Percentiles rank a stretch among this genome's conserved stretches.
These are phyloP conservation scores for Brachionus manjavacas DNA, from an alignment of 1,140 invertebrate species.

Conservation along the genomic window DNA sequence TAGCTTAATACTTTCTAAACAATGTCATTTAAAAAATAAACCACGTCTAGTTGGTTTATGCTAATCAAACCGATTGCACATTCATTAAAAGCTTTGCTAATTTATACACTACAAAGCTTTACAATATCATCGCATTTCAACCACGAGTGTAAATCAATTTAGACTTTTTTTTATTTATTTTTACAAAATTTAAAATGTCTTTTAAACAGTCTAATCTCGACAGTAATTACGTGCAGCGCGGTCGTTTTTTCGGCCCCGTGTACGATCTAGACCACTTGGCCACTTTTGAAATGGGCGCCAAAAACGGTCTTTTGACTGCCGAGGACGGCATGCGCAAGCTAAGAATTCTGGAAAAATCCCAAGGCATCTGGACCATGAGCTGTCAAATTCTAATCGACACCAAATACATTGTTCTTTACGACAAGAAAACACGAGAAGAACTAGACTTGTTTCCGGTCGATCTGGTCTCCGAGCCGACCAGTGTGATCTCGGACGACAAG, in stretches of 20 bases:
- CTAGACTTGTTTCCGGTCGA: background rate
- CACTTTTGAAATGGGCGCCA: slow-evolving; percentile 9
- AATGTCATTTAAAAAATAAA: background rate
- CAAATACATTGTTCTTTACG: background rate
- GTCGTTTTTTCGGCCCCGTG: background rate
- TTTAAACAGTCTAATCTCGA: slow-evolving; percentile 9
- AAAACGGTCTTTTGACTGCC: background rate
- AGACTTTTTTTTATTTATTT: background rate
- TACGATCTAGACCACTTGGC: slow-evolving; percentile 14
- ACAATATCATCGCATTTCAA: background rate
- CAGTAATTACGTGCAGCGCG: background rate
- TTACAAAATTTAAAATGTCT: background rate
- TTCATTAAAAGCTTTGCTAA: background rate
- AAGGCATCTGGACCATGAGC: slow-evolving; percentile 28
- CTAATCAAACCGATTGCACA: background rate
- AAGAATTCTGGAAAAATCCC: slow-evolving; percentile 9
- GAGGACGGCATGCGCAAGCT: slow-evolving; percentile 37
- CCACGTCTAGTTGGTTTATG: background rate
- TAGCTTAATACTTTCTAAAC: background rate
- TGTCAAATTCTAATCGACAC: slow-evolving; percentile 23
- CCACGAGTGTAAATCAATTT: background rate
- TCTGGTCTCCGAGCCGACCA: background rate
- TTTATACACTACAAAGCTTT: background rate
- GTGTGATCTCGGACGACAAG: background rate
- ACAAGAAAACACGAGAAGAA: background rate